These are phyloP conservation scores for Camelus dromedarius DNA, from an alignment of 2,113 vertebrate genomes.

Conservation along the genomic window DNA sequence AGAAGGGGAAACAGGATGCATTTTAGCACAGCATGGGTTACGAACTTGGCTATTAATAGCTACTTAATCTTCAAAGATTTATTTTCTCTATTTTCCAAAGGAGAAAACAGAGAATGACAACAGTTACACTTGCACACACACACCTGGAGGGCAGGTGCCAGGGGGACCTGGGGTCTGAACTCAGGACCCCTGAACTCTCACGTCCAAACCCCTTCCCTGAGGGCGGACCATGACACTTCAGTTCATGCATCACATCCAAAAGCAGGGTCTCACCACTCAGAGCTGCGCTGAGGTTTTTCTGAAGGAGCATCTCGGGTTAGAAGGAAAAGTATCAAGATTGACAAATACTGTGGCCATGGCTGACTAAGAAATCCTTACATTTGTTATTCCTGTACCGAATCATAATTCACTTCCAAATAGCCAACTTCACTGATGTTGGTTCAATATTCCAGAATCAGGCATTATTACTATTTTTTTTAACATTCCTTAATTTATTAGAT, in stretches of 20 bases:
- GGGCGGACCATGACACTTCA: too few relatives aligned
- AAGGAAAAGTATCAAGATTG: neutral
- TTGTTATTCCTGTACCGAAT: neutral
- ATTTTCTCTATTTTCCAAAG: neutral
- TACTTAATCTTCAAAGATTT: neutral
- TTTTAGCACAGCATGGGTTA: neutral
- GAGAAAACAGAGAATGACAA: neutral
- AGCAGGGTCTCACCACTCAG: neutral
- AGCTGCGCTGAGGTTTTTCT: neutral
- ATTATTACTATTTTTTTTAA: neutral
- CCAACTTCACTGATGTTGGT: neutral
- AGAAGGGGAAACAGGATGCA: fast-evolving
- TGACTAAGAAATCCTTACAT: neutral
- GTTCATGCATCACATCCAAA: neutral
- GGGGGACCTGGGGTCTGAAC: neutral
- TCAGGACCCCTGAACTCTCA: too few relatives aligned
- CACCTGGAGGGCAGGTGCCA: neutral
- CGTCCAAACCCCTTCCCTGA: neutral
- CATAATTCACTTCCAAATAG: fast-evolving
- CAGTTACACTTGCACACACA: too few relatives aligned
- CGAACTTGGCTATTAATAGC: neutral
- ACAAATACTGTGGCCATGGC: neutral
- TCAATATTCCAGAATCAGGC: neutral
- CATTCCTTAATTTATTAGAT: neutral
- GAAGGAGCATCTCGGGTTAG: neutral